Conservation (phyloP, 1,140 invertebrate genomes). For the Trissolcus basalis region DNA sequence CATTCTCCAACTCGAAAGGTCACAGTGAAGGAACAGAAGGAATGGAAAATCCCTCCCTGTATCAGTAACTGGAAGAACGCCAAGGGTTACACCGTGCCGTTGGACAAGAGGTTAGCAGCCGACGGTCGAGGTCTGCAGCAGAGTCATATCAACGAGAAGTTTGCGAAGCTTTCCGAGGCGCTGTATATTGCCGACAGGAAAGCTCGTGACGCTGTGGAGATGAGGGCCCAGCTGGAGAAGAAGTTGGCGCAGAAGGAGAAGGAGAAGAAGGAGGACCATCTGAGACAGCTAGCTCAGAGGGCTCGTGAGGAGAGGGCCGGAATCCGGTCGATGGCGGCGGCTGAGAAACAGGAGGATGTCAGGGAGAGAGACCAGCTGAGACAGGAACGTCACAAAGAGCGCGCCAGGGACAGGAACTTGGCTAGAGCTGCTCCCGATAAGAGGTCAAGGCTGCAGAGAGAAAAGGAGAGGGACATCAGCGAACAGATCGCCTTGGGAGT, state of each 20-base stretch:
- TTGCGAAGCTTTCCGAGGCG: slow-evolving; percentile 98
- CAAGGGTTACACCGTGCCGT: slow-evolving; percentile 98
- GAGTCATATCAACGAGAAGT: slow-evolving; percentile 99
- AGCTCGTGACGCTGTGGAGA: slow-evolving; percentile 96
- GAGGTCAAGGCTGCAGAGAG: slow-evolving; percentile 89
- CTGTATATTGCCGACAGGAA: slow-evolving; percentile 99
- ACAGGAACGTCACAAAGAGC: slow-evolving; percentile 92
- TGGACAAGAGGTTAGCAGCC: slow-evolving; percentile 98
- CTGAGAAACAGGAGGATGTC: slow-evolving; percentile 83
- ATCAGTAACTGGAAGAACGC: slow-evolving; percentile 99
- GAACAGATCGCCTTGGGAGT: slow-evolving; percentile 98
- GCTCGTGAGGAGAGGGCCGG: slow-evolving; percentile 96
- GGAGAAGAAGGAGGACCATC: slow-evolving; percentile 97
- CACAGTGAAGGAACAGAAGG: slow-evolving; percentile 98
- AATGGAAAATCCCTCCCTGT: slow-evolving; percentile 99
- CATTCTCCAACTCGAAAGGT: slow-evolving; percentile 98
- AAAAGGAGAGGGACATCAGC: slow-evolving; percentile 97
- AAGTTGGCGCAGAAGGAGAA: slow-evolving; percentile 98
- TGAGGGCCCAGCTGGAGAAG: slow-evolving; percentile 95
- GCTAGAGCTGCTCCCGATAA: slow-evolving; percentile 96
- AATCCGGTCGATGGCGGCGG: slow-evolving; percentile 76
- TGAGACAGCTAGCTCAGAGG: slow-evolving; percentile 94
- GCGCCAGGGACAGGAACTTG: slow-evolving; percentile 94
- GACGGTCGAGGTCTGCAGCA: slow-evolving; percentile 98
- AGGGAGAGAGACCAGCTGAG: slow-evolving; percentile 93